Percentiles rank a stretch among this genome's conserved stretches.
phyloP scores from a whole-genome alignment of 2,113 vertebrate species.

The Lanius ludovicianus region DNA sequence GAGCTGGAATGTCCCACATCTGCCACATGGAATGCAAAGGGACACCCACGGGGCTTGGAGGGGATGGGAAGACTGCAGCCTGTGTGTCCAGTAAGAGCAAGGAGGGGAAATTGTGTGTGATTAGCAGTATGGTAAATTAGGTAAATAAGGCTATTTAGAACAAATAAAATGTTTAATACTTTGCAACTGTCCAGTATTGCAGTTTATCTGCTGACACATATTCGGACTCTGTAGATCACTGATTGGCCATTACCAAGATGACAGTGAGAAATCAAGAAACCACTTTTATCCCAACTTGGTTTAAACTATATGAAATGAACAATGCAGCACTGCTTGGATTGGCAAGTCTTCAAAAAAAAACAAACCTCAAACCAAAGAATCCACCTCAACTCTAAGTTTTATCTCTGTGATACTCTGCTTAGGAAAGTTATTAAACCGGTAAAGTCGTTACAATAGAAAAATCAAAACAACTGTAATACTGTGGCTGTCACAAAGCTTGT shows the following conservation, averaged over 20 bases:
- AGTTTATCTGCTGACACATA: background rate
- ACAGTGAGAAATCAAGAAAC: background rate
- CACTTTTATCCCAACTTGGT: background rate
- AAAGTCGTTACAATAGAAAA: background rate
- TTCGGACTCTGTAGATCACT: background rate
- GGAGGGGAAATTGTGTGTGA: accelerated
- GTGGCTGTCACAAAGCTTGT: background rate
- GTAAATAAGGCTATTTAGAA: background rate
- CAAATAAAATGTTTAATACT: background rate
- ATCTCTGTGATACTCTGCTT: background rate
- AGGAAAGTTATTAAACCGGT: background rate
- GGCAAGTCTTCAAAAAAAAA: background rate
- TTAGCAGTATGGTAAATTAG: accelerated
- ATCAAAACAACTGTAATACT: background rate
- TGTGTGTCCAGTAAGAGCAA: accelerated
- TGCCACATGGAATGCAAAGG: background rate
- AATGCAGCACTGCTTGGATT: background rate
- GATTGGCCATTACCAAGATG: background rate
- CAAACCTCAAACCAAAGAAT: background rate
- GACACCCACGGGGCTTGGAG: accelerated
- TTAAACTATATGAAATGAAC: background rate
- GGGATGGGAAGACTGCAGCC: background rate
- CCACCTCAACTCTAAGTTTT: background rate
- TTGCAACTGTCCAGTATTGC: background rate
- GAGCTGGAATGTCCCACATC: background rate